Base-by-base conservation (phyloP, 2,888 invertebrate species). In the Dolomedes plantarius region DNA sequence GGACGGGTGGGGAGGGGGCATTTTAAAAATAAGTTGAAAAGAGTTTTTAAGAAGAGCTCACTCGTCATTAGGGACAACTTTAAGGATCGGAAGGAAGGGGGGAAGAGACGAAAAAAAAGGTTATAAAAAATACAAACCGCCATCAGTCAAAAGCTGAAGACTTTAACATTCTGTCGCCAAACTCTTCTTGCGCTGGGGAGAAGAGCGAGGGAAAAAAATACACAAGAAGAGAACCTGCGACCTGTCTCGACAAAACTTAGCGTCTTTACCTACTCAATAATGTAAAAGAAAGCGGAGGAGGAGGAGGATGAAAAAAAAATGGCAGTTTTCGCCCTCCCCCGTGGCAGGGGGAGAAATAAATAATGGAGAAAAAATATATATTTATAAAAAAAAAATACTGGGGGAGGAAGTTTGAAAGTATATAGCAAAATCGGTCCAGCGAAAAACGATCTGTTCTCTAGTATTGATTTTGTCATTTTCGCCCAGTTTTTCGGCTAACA, bases 401-500 rank as follows among this genome's bases (percentile, higher is more conserved):
- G 29, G 69, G 28, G 27, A 41, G 50, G 46, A 46, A 65, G 71
- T 77, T 81, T 80, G 81, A 74, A 74, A 81, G 73, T 85, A 77
- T 85, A 85, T 77, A 85, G 77, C 67, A 72, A 77, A 85, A 85
- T 77, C 77, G 77, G 74, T 77, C 62, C 50, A 39, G 19, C 36
- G 77, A 56, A 77, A 85, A 85, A 85, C 83, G 83, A 85, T 85
- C 83, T 85, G 83, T 85, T 85, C 72, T 36, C n/a, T 67, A 73
- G 77, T 85, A 85, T 85, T 85, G 83, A 85, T 85, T 85, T 85
- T 85, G 83, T 85, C 83, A 85, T 85, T 85, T 85, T 85, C 83
- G 67, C 77, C 78, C 83, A 85, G 83, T 85, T 85, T 85, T 85
- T 85, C 83, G 72, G 41, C 77, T 72, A 77, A 78, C 77, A 77